Evolutionary conservation across 2,888 invertebrate species (phyloP).

Genomic region (Caenorhabditis imperialis): DNA sequence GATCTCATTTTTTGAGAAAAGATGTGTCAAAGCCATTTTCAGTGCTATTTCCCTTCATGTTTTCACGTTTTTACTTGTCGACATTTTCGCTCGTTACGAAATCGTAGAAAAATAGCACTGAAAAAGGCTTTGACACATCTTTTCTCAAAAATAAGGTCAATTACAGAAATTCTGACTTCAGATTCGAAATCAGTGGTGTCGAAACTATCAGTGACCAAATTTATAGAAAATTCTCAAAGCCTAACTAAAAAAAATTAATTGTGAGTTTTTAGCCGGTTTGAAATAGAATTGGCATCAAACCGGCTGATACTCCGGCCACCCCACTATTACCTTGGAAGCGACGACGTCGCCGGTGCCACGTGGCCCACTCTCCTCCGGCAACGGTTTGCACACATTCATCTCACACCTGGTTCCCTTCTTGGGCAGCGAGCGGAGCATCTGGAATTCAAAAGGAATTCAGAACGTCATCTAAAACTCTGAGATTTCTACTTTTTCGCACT

Average conservation of each 20-base stretch:
- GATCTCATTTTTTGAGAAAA: too few species aligned
- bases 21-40: too few species aligned
- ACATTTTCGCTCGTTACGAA: too few species aligned
- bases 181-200: too few species aligned
- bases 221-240: too few species aligned
- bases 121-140: too few species aligned
- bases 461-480: not conserved
- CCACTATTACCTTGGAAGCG: slow-evolving; percentile 31
- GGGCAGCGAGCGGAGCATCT: slow-evolving; percentile 35
- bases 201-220: too few species aligned
- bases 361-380: not conserved
- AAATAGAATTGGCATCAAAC: not conserved
- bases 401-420: slow-evolving; percentile 32
- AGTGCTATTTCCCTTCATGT: too few species aligned
- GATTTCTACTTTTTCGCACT: slow-evolving; percentile 35
- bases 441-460: not conserved
- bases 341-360: slow-evolving; percentile 42
- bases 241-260: too few species aligned
- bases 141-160: not conserved
- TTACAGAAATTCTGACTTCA: not conserved
- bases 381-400: slow-evolving; percentile 21
- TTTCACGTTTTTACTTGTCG: too few species aligned
- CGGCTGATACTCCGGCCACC: too few species aligned
- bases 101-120: too few species aligned
- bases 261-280: not conserved